These are phyloP conservation scores for Sebastes ruberrimus DNA, from an alignment of 2,797 vertebrate genomes.

Conservation along the genomic window DNA sequence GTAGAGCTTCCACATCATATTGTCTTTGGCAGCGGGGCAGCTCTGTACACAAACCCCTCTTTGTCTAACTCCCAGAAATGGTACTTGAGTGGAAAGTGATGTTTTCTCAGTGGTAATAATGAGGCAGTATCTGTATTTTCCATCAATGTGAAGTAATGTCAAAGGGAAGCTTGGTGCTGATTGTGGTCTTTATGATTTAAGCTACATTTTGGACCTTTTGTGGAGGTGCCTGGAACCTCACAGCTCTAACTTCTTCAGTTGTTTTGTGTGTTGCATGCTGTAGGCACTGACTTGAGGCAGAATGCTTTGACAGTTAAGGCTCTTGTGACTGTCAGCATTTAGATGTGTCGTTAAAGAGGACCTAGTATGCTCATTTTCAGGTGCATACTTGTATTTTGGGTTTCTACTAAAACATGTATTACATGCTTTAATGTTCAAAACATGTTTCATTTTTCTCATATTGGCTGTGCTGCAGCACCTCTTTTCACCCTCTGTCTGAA, in stretches of 20 bases:
- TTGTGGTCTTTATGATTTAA: constrained; percentile 25
- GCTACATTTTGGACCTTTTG: not conserved
- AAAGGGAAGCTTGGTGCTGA: constrained; percentile 1
- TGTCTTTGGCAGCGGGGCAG: constrained; percentile 68
- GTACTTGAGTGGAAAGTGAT: constrained; percentile 46
- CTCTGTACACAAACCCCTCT: constrained; percentile 67
- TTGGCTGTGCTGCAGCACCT: too few species aligned
- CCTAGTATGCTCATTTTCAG: too few species aligned
- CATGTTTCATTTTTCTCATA: too few species aligned
- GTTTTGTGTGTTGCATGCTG: not conserved
- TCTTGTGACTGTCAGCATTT: not conserved
- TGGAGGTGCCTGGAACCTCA: not conserved
- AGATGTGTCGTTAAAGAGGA: too few species aligned
- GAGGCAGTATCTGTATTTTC: constrained; percentile 61
- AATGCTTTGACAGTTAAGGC: not conserved
- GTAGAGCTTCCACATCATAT: constrained; percentile 73
- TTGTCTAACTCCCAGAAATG: constrained; percentile 65
- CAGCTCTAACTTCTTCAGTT: not conserved
- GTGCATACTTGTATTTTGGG: too few species aligned
- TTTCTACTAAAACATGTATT: too few species aligned
- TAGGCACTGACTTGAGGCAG: not conserved
- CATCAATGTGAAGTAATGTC: constrained; percentile 42
- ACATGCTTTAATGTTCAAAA: too few species aligned
- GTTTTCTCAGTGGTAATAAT: constrained; percentile 54
- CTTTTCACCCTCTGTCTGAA: too few species aligned